Conservation (phyloP, 1,140 invertebrate genomes). For the Alviniconcha marisindica region DNA sequence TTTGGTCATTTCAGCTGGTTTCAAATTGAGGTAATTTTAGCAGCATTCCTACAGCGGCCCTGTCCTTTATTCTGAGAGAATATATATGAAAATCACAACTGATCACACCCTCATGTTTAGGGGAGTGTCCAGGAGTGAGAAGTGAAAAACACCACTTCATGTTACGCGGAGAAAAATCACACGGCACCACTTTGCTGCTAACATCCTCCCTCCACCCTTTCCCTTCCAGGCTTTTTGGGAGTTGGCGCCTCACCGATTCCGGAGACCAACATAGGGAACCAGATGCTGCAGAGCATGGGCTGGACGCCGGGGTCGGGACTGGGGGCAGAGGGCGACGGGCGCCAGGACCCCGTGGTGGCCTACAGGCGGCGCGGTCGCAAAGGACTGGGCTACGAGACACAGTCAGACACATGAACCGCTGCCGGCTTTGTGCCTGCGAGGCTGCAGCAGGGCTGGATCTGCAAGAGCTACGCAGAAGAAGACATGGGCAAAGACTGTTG, state of each 20-base stretch:
- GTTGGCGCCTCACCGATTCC: slow-evolving; percentile 66
- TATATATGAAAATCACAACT: too few species aligned
- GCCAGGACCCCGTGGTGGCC: slow-evolving; percentile 65
- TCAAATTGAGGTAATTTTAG: too few species aligned
- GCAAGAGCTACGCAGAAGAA: background rate
- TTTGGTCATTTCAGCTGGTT: too few species aligned
- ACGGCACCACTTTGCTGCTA: too few species aligned
- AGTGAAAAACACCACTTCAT: too few species aligned
- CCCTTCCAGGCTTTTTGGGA: slow-evolving; percentile 56
- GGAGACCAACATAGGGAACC: slow-evolving; percentile 71
- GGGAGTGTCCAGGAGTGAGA: too few species aligned
- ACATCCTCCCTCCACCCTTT: too few species aligned
- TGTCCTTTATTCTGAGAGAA: too few species aligned
- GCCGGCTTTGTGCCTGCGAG: background rate
- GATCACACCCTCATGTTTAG: too few species aligned
- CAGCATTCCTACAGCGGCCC: too few species aligned
- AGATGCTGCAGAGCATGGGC: slow-evolving; percentile 72
- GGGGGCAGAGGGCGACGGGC: slow-evolving; percentile 65
- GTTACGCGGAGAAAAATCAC: too few species aligned
- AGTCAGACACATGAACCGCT: slow-evolving; percentile 24
- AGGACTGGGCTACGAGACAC: slow-evolving; percentile 58
- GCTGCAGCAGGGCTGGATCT: background rate
- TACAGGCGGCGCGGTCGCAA: slow-evolving; percentile 52
- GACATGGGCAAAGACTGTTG: too few species aligned
- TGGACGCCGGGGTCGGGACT: slow-evolving; percentile 73